Evolutionary conservation across 2,797 vertebrate species (phyloP).

Genomic region (Podarcis lilfordi): DNA sequence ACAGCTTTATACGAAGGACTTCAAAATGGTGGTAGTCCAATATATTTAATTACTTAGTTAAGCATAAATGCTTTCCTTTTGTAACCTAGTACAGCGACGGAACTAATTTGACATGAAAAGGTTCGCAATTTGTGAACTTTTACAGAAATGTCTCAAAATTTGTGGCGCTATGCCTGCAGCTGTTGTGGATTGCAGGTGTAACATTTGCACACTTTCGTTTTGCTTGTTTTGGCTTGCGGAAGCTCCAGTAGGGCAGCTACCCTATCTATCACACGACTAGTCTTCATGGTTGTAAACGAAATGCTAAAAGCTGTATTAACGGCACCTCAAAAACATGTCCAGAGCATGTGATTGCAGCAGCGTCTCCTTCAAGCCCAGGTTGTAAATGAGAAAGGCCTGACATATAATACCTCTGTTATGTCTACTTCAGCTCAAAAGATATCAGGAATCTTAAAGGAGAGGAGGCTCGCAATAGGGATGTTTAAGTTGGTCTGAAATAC

Average conservation of each 20-base stretch:
- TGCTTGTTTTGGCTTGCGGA: neutral
- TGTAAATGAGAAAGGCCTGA: neutral
- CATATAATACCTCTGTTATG: neutral
- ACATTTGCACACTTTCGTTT: neutral
- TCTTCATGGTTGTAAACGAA: neutral
- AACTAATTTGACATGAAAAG: slow-evolving; percentile 33
- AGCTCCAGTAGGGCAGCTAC: neutral
- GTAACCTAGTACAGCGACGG: slow-evolving; percentile 24
- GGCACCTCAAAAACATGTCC: neutral
- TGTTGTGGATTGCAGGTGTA: slow-evolving; percentile 21
- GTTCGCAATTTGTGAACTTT: slow-evolving; percentile 27
- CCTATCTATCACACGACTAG: neutral
- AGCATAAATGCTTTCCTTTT: neutral
- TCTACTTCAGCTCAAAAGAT: neutral
- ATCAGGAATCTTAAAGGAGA: neutral
- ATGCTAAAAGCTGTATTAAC: neutral
- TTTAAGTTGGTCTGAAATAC: neutral
- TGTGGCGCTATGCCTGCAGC: neutral
- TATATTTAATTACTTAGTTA: neutral
- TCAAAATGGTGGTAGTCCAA: neutral
- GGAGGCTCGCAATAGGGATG: neutral
- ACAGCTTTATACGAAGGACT: neutral
- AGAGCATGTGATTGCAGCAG: neutral
- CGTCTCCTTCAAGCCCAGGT: neutral
- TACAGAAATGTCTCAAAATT: slow-evolving; percentile 15